Percentiles rank a stretch among this genome's conserved stretches.
phyloP scores from a whole-genome alignment of 2,113 vertebrate genomes.

The Zosterops japonicus region DNA sequence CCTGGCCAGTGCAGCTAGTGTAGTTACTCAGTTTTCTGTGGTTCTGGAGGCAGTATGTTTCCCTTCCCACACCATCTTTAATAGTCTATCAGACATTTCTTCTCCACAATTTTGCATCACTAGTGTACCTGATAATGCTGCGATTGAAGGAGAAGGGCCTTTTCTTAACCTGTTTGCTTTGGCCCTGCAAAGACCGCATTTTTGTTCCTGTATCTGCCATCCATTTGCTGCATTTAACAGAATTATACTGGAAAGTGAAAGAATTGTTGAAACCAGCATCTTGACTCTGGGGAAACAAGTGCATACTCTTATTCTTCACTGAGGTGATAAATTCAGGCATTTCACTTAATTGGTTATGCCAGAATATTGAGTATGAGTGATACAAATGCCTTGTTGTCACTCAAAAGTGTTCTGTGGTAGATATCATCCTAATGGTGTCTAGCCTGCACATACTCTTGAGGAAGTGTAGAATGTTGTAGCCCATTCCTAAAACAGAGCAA shows the following conservation, averaged over 20 bases:
- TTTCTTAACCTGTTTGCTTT: background rate
- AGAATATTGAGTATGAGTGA: background rate
- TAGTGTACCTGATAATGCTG: background rate
- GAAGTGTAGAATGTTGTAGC: background rate
- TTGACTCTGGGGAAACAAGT: background rate
- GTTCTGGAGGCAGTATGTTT: background rate
- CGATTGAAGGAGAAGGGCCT: background rate
- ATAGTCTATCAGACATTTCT: background rate
- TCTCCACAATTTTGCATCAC: background rate
- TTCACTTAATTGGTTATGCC: background rate
- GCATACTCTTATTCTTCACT: background rate
- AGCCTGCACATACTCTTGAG: background rate
- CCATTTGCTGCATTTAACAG: background rate
- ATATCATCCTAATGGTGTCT: background rate
- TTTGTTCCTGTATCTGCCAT: background rate
- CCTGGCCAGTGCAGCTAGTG: background rate
- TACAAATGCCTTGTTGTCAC: background rate
- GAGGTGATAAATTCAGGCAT: background rate
- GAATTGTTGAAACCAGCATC: background rate
- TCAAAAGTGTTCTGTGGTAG: background rate
- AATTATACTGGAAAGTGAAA: background rate
- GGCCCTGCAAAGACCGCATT: background rate
- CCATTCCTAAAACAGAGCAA: background rate
- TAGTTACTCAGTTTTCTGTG: background rate
- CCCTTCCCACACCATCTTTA: background rate